Base-by-base conservation (phyloP, 2,888 invertebrate species). In the Patella caerulea region DNA sequence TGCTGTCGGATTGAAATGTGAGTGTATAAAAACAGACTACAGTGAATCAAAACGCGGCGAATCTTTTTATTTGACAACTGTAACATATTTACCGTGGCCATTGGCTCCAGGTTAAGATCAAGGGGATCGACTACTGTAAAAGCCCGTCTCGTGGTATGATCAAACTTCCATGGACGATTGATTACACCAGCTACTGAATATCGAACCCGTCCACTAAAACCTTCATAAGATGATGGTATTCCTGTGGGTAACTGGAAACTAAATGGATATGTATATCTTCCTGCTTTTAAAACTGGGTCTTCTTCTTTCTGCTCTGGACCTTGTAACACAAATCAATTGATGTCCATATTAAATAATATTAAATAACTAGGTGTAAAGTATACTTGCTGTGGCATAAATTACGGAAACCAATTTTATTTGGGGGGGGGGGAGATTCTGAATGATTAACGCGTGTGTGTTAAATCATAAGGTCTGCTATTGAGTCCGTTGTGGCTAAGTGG, bases 141-240 rank as follows among this genome's bases (percentile, higher is more conserved):
- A 9, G 95, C 95, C 91, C 94, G 94, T 92, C 95, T 96, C 72
- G 94, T 94, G 85, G 96, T 95, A 87, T 95, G 95, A 92, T 97
- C 96, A 88, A 95, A 95, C 86, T 95, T 95, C 94, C 96, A 96
- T 9, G 96, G 95, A 24, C 95, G 93, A 88, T 96, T 95, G n/a
- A 97, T 92, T 0, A 94, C 94, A 0, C 95, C 95, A 91, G 95
- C 96, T 12, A 96, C 93, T 12, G 94, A 94, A 88, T 97, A 97
- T 34, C 95, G 93, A 55, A 97, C 97, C 96, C 89, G 92, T 93
- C 86, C 94, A 17, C 79, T 78, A 2, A 29, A 59, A 14, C 86
- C 86, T 78, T 89, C 88, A 77, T 83, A 88, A 11, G 87, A 86
- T 9, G 86, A 83, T 4, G 88, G 88, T 3, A 85, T 70, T 59